phyloP scores from a whole-genome alignment of 2,888 invertebrate species.

The Agriotes lineatus region DNA sequence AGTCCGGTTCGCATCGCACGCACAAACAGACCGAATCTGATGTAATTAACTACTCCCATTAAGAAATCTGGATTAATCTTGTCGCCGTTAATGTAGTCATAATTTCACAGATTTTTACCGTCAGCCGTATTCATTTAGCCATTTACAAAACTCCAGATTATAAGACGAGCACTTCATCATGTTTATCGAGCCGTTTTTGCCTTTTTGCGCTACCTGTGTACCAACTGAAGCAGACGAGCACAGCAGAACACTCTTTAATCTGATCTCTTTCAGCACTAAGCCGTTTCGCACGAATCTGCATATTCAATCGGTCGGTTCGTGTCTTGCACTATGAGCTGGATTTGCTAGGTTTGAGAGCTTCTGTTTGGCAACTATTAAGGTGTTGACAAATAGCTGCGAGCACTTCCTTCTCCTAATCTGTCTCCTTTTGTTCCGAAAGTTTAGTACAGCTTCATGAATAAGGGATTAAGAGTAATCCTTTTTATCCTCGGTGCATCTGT shows the following conservation, averaged over 20 bases:
- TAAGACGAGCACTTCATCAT: slow-evolving; percentile 33
- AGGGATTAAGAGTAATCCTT: slow-evolving; percentile 42
- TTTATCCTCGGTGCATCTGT: slow-evolving; percentile 40
- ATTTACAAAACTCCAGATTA: slow-evolving; percentile 33
- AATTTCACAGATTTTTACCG: slow-evolving; percentile 45
- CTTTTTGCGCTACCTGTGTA: slow-evolving; percentile 2
- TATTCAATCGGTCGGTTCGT: slow-evolving; percentile 15
- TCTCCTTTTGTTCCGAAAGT: slow-evolving; percentile 38
- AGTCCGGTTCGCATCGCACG: slow-evolving; percentile 13
- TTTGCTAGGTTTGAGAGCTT: slow-evolving; percentile 16
- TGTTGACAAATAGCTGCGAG: slow-evolving; percentile 40
- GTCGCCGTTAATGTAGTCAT: slow-evolving; percentile 48
- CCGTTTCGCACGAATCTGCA: slow-evolving; percentile 10
- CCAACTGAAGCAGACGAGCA: neutral
- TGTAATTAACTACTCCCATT: slow-evolving; percentile 50
- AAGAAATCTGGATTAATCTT: slow-evolving; percentile 50
- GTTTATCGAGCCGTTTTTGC: slow-evolving; percentile 28
- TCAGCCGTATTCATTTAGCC: slow-evolving; percentile 23
- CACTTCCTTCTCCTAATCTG: slow-evolving; percentile 39
- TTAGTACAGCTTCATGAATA: slow-evolving; percentile 43
- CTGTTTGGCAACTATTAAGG: slow-evolving; percentile 29
- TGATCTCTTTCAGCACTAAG: slow-evolving; percentile 16
- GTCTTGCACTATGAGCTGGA: neutral
- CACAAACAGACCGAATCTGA: slow-evolving; percentile 45
- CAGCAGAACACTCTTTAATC: slow-evolving; percentile 18